Evolutionary conservation across 2,797 vertebrate species (phyloP).

Genomic region (Anabas testudineus): DNA sequence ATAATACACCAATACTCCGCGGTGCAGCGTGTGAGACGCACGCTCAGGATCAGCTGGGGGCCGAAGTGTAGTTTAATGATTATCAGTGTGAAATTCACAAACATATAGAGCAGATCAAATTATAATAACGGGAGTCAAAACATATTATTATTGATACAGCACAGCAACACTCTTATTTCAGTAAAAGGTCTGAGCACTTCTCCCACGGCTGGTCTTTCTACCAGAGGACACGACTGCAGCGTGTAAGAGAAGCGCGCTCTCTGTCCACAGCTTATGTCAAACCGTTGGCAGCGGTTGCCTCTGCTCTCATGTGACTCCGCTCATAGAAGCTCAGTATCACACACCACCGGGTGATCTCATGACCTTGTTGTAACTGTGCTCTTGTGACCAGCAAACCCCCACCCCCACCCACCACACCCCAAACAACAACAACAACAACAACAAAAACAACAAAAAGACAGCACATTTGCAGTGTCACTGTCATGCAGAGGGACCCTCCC

Average conservation of each 20-base stretch:
- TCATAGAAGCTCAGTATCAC: conserved; percentile 58
- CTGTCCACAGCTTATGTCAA: conserved; percentile 46
- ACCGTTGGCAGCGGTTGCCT: conserved; percentile 28
- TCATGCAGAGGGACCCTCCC: neutral
- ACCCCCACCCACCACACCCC: conserved; percentile 14
- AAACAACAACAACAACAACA: too few species aligned
- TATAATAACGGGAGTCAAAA: neutral
- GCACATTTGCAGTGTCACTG: neutral
- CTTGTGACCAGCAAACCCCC: conserved; percentile 1
- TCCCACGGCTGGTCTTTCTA: neutral
- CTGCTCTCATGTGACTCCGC: conserved; percentile 46
- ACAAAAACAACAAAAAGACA: conserved; percentile 6
- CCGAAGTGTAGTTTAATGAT: too few species aligned
- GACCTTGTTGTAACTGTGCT: conserved; percentile 45
- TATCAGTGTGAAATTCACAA: too few species aligned
- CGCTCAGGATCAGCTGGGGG: too few species aligned
- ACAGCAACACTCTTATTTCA: neutral
- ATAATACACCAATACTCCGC: too few species aligned
- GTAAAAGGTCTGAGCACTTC: too few species aligned
- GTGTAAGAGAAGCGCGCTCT: conserved; percentile 21
- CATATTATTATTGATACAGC: too few species aligned
- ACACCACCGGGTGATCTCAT: conserved; percentile 28
- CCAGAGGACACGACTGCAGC: conserved; percentile 9
- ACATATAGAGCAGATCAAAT: neutral
- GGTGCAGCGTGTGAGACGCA: too few species aligned